These are phyloP conservation scores for Pygmarrhopalites habei DNA, from an alignment of 1,140 invertebrate genomes.

Conservation along the genomic window DNA sequence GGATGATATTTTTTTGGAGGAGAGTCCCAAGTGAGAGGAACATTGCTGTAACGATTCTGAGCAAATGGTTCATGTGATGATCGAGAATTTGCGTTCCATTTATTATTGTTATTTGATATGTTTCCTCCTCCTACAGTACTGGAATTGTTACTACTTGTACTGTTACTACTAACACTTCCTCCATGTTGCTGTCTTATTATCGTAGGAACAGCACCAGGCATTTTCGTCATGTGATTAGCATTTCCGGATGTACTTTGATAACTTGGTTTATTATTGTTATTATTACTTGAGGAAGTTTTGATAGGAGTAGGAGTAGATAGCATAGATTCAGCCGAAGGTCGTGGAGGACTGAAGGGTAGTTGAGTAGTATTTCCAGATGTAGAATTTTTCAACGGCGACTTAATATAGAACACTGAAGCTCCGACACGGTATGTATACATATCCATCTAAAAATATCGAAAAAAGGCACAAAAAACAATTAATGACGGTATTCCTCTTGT, in stretches of 20 bases:
- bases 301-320: background rate
- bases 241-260: background rate
- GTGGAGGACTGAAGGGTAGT: conserved; percentile 34
- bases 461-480: background rate
- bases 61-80: background rate
- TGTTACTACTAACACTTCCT: conserved; percentile 1
- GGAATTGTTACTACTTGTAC: background rate
- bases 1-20: conserved; percentile 15
- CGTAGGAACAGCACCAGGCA: too few species aligned
- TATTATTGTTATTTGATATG: background rate
- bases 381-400: conserved; percentile 30
- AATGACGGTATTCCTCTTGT: background rate
- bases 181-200: conserved; percentile 10
- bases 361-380: conserved; percentile 1
- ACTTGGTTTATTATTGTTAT: background rate
- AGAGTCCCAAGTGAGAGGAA: conserved; percentile 29
- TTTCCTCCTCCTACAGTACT: background rate
- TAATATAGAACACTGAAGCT: conserved; percentile 36
- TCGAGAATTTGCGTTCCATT: background rate
- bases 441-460: background rate
- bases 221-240: background rate
- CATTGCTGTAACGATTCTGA: conserved; percentile 16
- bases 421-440: conserved; percentile 30
- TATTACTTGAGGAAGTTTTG: background rate
- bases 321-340: conserved; percentile 28